Evolutionary conservation across 1,140 invertebrate genomes (phyloP), one percentile per base, ranked within the genome.

Genomic region (Pseudomyrmex gracilis): DNA sequence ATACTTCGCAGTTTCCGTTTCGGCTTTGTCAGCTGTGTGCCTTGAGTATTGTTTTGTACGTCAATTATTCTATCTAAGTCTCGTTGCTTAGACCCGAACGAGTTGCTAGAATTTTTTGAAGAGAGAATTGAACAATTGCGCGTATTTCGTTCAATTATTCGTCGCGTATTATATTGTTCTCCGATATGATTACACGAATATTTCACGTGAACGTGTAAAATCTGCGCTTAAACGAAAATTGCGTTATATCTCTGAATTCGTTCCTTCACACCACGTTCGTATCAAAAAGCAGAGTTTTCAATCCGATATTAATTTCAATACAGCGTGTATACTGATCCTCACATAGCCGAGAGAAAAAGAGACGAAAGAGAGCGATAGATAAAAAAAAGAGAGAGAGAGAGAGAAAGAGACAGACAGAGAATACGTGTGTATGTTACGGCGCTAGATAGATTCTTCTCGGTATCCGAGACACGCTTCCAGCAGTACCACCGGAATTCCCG

Each of bases 401-500:
- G 49, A 45, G 45, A 61, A 1, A 49, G 57, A 49, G 61, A 67
- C 5, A 9, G 22, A 64, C 17, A 51, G 24, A 34, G 24, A 20
- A 15, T 22, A 58, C 34, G 49, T 55, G 63, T 51, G 10, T 49
- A 13, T 15, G 57, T 60, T 45, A 76, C 74, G 57, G 73, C 57
- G 20, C 47, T 89, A 86, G 82, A 74, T 64, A 61, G 67, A 74
- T 67, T 60, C 88, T 80, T 82, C 90, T 93, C 84, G 84, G 88
- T 92, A 93, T 85, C 87, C 92, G 64, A 87, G 83, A 93, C 92
- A 94, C 93, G 92, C 90, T 88, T 87, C 83, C 88, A 86, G 87
- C 90, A 90, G 87, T 89, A 91, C 83, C 91, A 91, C 80, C 82
- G 82, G 93, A 93, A 94, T 94, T 91, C 71, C 85, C 90, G 92